Evolutionary conservation across 2,797 vertebrate genomes (phyloP), one percentile per base, ranked within the genome.

Genomic region (Propithecus perrieri): DNA sequence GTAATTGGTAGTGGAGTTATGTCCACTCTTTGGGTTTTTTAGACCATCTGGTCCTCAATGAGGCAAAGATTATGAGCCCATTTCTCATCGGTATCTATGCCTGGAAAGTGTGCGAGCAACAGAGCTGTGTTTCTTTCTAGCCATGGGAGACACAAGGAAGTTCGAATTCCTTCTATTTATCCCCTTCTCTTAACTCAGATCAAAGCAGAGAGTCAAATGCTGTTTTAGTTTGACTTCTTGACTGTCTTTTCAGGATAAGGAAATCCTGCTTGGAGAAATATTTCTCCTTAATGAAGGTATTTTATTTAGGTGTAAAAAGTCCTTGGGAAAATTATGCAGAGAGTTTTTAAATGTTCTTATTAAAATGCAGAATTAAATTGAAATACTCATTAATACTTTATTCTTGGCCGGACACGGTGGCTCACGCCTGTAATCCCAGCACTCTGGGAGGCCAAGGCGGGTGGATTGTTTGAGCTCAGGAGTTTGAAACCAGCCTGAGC

Each of bases 231-330:
- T 59, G 38, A 65, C 46, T 85, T 59, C 69, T 22, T 89, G 69
- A 67, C 35, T 65, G 7, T 14, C 41, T 71, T 89, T 84, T 67
- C 48, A 35, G 18, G 55, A 74, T 59, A 87, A 94, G 94, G 76
- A 79, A 87, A 89, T 79, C 50, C 18, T 78, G 41, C 50, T 43
- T 63, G 12, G 50, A 80, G 24, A 86, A 91, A 84, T 72, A 28
- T 63, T 95, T 89, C 35, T 83, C 86, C 48, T 59, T 59, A 96
- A 41, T 78, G 63, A 84, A 81, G 18, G 3, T 90, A 75, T 61
- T 76, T 79, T 92, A 80, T 33, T 76, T 41, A 78, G 59, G 24
- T 78, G 9, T 48, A 9, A 93, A 83, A n/a, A 94, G 7, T 79
- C 48, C 69, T 1, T 50, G 15, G 41, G 11, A 71, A 86, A 69